Evolutionary conservation across 2,888 invertebrate genomes (phyloP).

Genomic region (Eupithecia subumbrata): DNA sequence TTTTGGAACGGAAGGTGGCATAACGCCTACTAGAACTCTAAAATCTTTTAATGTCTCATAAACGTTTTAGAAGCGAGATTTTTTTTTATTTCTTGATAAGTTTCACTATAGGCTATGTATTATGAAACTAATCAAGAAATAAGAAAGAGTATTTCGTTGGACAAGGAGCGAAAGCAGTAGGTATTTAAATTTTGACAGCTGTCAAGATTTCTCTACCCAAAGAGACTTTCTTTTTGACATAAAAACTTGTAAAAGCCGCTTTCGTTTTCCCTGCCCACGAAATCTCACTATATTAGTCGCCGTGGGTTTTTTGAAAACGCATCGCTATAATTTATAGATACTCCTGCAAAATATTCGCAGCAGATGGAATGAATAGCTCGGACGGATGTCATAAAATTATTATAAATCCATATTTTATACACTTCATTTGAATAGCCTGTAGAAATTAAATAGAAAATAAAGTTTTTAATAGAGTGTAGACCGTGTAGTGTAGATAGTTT

Average conservation of each 20-base stretch:
- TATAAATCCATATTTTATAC: constrained; percentile 14
- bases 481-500: not conserved
- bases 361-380: not conserved
- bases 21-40: not conserved
- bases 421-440: constrained; percentile 13
- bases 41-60: constrained; percentile 10
- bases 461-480: not conserved
- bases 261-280: not conserved
- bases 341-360: not conserved
- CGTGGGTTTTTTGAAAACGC: not conserved
- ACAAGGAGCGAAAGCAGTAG: not conserved
- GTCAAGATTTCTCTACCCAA: not conserved
- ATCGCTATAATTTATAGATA: not conserved
- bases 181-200: not conserved
- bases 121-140: too few relatives aligned
- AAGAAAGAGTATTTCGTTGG: not conserved
- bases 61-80: not conserved
- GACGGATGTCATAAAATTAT: constrained; percentile 11
- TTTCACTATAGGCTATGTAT: constrained; percentile 23
- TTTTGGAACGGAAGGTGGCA: constrained; percentile 9
- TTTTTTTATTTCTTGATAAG: constrained; percentile 18
- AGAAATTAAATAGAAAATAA: constrained; percentile 7
- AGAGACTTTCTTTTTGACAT: too few relatives aligned
- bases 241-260: too few relatives aligned
- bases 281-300: not conserved